These are phyloP conservation scores for Pseudomugil gertrudae DNA, from an alignment of 2,797 vertebrate species.

Conservation along the genomic window DNA sequence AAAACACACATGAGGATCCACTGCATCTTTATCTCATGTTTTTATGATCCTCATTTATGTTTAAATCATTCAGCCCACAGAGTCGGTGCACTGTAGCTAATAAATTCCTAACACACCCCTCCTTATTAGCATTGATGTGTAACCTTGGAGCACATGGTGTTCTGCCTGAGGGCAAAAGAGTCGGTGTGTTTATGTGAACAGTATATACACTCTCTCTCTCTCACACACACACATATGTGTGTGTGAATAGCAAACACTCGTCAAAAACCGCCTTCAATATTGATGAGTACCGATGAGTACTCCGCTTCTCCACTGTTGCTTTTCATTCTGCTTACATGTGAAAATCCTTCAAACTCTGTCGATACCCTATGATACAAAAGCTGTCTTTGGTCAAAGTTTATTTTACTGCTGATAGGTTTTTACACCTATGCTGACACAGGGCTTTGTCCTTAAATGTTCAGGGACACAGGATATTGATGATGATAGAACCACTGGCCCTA, in stretches of 20 bases:
- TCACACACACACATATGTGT: no score
- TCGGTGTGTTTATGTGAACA: slow-evolving; percentile 34
- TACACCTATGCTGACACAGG: slow-evolving; percentile 30
- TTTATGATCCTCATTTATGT: slow-evolving; percentile 51
- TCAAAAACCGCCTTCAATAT: slow-evolving; percentile 47
- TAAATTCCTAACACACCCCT: slow-evolving; percentile 71
- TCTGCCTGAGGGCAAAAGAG: slow-evolving; percentile 68
- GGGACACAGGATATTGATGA: slow-evolving; percentile 36
- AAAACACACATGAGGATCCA: background rate
- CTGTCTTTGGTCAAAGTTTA: slow-evolving; percentile 3
- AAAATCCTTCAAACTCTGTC: background rate
- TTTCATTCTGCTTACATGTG: slow-evolving; percentile 4
- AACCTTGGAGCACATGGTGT: slow-evolving; percentile 81
- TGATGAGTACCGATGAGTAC: no score
- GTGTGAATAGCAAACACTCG: slow-evolving; percentile 45
- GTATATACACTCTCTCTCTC: no score
- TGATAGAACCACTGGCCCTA: slow-evolving; percentile 34
- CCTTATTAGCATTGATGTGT: slow-evolving; percentile 82
- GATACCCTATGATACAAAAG: background rate
- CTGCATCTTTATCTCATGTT: slow-evolving; percentile 10
- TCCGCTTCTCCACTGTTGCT: slow-evolving; percentile 4
- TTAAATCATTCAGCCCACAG: slow-evolving; percentile 46
- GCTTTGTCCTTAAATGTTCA: slow-evolving; percentile 34
- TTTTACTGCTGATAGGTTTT: slow-evolving; percentile 20
- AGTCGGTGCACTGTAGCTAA: slow-evolving; percentile 55